These are phyloP conservation scores for Acrossocheilus fasciatus DNA, from an alignment of 2,797 vertebrate species.

Conservation along the genomic window DNA sequence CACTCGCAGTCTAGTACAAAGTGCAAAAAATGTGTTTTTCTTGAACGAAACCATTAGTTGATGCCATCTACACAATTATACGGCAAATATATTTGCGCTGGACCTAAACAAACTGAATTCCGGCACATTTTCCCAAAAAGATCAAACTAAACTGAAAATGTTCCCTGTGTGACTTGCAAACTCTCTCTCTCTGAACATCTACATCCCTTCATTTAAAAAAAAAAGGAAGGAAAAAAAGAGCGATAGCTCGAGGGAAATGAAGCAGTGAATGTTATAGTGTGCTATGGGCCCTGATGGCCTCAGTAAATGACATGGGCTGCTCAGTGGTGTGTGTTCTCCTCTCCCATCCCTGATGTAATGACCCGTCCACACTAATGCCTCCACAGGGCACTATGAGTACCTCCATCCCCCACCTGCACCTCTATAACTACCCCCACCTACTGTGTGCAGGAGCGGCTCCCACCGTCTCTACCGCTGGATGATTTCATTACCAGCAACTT, in stretches of 20 bases:
- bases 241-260: constrained; percentile 64
- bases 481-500: constrained; percentile 57
- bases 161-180: constrained; percentile 56
- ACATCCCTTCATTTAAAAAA: constrained; percentile 57
- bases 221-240: constrained; percentile 43
- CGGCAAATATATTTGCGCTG: constrained; percentile 5
- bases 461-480: constrained; percentile 42
- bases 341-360: constrained; percentile 68
- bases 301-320: constrained; percentile 67
- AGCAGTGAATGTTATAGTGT: constrained; percentile 66
- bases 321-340: constrained; percentile 64
- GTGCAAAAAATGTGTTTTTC: neutral
- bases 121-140: neutral
- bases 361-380: constrained; percentile 68
- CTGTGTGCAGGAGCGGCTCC: constrained; percentile 44
- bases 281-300: constrained; percentile 65
- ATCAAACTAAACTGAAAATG: constrained; percentile 49
- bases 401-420: constrained; percentile 62
- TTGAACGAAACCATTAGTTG: constrained; percentile 16
- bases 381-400: constrained; percentile 63
- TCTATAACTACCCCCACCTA: constrained; percentile 46
- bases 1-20: neutral
- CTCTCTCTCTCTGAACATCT: constrained; percentile 53
- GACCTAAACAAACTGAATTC: constrained; percentile 42
- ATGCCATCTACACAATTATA: constrained; percentile 34